These are phyloP conservation scores for Nerophis ophidion DNA, from an alignment of 2,113 vertebrate genomes.

Conservation along the genomic window DNA sequence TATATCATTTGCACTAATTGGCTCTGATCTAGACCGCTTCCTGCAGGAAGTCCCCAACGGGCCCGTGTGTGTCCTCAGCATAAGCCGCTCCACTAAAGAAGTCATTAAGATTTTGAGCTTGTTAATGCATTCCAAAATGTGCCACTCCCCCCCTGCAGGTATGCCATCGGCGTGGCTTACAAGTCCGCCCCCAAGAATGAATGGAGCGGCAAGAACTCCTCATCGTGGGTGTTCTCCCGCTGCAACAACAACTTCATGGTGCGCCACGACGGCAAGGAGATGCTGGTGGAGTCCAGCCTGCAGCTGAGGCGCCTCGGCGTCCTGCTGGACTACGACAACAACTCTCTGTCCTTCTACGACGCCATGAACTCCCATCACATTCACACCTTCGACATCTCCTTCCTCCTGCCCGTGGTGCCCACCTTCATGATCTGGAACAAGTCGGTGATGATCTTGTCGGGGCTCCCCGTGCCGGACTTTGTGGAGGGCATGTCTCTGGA, in stretches of 20 bases:
- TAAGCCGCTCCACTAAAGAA: slow-evolving; percentile 35
- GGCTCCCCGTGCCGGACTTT: slow-evolving; percentile 94
- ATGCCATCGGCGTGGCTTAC: slow-evolving; percentile 92
- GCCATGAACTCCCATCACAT: slow-evolving; percentile 97
- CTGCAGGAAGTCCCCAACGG: slow-evolving; percentile 39
- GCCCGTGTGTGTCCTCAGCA: slow-evolving; percentile 38
- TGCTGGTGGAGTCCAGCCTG: slow-evolving; percentile 90
- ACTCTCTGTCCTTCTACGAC: slow-evolving; percentile 91
- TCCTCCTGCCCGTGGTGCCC: slow-evolving; percentile 91
- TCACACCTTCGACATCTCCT: slow-evolving; percentile 93
- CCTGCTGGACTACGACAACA: slow-evolving; percentile 98
- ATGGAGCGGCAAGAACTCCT: slow-evolving; percentile 98
- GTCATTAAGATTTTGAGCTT: slow-evolving; percentile 34
- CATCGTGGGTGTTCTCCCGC: slow-evolving; percentile 94
- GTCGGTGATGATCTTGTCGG: slow-evolving; percentile 94
- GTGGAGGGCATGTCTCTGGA: slow-evolving; percentile 79
- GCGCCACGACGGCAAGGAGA: slow-evolving; percentile 94
- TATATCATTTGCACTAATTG: slow-evolving; percentile 56
- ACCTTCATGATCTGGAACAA: slow-evolving; percentile 99
- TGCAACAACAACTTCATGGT: slow-evolving; percentile 97
- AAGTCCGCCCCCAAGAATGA: slow-evolving; percentile 97
- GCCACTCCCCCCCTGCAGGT: slow-evolving; percentile 70
- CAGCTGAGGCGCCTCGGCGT: slow-evolving; percentile 91
- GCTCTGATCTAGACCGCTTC: slow-evolving; percentile 42
- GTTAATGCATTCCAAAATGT: slow-evolving; percentile 37